Evolutionary conservation across 2,113 vertebrate species (phyloP).

Genomic region (Gnathonemus longibarbis): DNA sequence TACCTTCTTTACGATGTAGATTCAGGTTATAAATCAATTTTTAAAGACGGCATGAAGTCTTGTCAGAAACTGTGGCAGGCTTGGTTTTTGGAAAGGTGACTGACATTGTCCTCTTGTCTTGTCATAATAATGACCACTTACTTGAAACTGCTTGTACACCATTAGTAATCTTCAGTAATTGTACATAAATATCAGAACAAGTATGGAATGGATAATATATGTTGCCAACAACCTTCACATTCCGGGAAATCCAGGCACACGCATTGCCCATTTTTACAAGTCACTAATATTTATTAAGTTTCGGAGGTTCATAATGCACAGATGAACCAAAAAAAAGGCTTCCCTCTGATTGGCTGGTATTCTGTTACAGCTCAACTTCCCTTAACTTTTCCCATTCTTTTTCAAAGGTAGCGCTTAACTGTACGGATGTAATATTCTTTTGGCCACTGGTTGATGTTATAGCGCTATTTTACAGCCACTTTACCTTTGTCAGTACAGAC

Average conservation of each 20-base stretch:
- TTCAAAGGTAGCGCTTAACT: too few species aligned
- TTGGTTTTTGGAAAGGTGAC: background rate
- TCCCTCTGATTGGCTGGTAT: too few species aligned
- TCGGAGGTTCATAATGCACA: background rate
- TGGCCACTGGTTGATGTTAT: too few species aligned
- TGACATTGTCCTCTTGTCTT: background rate
- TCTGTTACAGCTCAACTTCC: too few species aligned
- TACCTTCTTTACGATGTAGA: background rate
- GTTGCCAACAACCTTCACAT: conserved; percentile 45
- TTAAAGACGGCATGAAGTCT: background rate
- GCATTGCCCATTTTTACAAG: background rate
- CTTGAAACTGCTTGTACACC: background rate
- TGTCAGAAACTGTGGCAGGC: background rate
- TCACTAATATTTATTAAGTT: background rate
- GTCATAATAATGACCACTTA: background rate
- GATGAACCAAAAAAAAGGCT: too few species aligned
- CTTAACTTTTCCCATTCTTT: too few species aligned
- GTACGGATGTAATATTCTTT: too few species aligned
- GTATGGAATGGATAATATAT: conserved; percentile 39
- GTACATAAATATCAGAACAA: conserved; percentile 46
- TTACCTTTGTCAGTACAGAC: too few species aligned
- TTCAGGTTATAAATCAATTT: background rate
- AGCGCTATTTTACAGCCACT: too few species aligned
- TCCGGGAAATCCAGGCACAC: conserved; percentile 46
- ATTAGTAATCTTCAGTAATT: conserved; percentile 42